Conservation (phyloP, 2,797 vertebrate genomes). For the Epinephelus awoara region DNA sequence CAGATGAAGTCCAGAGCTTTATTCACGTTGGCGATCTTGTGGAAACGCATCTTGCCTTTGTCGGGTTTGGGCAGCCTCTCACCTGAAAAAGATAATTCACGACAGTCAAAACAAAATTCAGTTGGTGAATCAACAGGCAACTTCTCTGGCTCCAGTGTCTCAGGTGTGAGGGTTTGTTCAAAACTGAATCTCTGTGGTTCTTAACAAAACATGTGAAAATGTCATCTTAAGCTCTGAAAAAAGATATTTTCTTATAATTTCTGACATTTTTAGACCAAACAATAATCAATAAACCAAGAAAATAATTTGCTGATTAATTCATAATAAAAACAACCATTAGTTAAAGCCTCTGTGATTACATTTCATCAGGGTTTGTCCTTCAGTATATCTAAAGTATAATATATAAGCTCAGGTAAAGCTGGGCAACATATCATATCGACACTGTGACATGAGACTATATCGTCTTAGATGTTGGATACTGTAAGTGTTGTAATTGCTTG, state of each 20-base stretch:
- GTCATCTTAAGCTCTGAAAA: background rate
- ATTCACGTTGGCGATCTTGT: constrained; percentile 95
- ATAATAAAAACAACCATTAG: background rate
- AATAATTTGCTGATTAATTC: background rate
- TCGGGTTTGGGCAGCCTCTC: constrained; percentile 94
- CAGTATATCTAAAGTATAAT: background rate
- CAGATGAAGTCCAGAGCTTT: constrained; percentile 94
- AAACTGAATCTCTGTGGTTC: too few species aligned
- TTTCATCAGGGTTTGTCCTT: background rate
- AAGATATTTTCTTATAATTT: background rate
- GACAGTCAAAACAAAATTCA: background rate
- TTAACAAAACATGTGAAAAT: background rate
- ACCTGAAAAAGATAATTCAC: constrained; percentile 71
- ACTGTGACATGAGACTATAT: too few species aligned
- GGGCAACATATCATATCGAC: too few species aligned
- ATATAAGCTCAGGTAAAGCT: too few species aligned
- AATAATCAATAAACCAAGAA: background rate
- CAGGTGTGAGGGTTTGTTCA: too few species aligned
- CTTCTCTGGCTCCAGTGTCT: background rate
- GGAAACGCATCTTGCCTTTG: constrained; percentile 96
- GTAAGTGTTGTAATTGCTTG: too few species aligned
- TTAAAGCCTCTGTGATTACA: background rate
- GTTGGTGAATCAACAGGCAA: background rate
- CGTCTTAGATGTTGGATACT: too few species aligned
- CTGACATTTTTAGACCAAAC: background rate